Evolutionary conservation across 2,113 vertebrate genomes (phyloP), one percentile per base, ranked within the genome.

Genomic region (Colius striatus): DNA sequence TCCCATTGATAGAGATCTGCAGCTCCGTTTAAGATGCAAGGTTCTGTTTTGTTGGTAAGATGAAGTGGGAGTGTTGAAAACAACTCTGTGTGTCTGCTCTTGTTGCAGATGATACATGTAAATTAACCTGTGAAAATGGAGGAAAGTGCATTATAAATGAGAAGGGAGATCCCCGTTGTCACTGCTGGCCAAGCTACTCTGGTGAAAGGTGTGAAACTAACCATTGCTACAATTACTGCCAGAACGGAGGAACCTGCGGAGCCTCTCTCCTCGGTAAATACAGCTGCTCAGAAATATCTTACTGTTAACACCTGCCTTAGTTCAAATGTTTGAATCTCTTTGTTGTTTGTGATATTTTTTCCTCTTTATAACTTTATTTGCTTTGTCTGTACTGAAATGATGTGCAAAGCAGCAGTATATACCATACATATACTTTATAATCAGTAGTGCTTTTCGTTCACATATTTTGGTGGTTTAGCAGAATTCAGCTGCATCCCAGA

Each of bases 121-220:
- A 98, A 74, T 96, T 99, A 48, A 98, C 97, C 78, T 99, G 99
- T 92, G 99, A 99, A 97, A 99, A 99, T 9, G 99, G 99, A 96
- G 99, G 99, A 34, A 98, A 98, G 89, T 99, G 99, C 93, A 97
- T 99, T 68, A 97, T 99, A 91, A 99, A 99, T 12, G 99, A 99
- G 96, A 99, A 99, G 78, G 99, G 99, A 60, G 98, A 99, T 84
- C 98, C 98, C 73, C 98, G 99, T 11, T 99, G 99, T 93, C 99
- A 99, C 94, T 99, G 99, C 97, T 99, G 99, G 99, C 99, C 99
- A 3, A 99, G 98, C 97, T 99, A 99, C 95, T 99, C 99, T 1
- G 99, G 99, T 43, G 99, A 99, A 76, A 98, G 98, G 94, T 99
- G 99, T 96, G 99, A 99, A 97, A 98, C 98, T 76, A 99, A 99